Conservation (phyloP, 2,888 invertebrate genomes). For the Eucriotettix oculatus region DNA sequence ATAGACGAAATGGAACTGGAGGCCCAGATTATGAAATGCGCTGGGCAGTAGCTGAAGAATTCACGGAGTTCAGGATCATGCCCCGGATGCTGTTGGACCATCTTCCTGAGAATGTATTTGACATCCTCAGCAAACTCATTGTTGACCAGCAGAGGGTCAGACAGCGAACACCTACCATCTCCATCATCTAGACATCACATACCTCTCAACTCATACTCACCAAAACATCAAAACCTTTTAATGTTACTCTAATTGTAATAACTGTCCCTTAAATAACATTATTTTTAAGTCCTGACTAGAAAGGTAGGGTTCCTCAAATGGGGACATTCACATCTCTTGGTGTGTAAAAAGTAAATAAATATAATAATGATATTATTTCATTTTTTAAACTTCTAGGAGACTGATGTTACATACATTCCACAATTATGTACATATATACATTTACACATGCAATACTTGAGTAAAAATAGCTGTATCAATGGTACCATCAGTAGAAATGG, state of each 20-base stretch:
- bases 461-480: no score
- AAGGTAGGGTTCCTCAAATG: no score
- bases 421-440: neutral
- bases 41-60: conserved; percentile 66
- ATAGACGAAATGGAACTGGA: conserved; percentile 42
- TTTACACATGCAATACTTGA: neutral
- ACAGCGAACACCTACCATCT: neutral
- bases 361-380: no score
- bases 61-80: conserved; percentile 67
- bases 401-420: neutral
- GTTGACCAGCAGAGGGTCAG: conserved; percentile 17
- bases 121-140: conserved; percentile 47
- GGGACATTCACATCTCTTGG: no score
- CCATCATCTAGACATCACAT: neutral
- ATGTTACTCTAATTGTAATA: no score
- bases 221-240: neutral
- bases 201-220: neutral
- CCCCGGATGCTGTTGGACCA: conserved; percentile 76
- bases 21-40: conserved; percentile 54
- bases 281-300: no score
- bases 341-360: no score
- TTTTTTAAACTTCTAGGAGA: no score
- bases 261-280: no score
- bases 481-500: no score
- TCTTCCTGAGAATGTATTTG: conserved; percentile 60